Percentiles rank a stretch among this genome's conserved stretches.
These are phyloP conservation scores for Spermophilus dauricus DNA, from an alignment of 2,113 vertebrate species.

Conservation along the genomic window DNA sequence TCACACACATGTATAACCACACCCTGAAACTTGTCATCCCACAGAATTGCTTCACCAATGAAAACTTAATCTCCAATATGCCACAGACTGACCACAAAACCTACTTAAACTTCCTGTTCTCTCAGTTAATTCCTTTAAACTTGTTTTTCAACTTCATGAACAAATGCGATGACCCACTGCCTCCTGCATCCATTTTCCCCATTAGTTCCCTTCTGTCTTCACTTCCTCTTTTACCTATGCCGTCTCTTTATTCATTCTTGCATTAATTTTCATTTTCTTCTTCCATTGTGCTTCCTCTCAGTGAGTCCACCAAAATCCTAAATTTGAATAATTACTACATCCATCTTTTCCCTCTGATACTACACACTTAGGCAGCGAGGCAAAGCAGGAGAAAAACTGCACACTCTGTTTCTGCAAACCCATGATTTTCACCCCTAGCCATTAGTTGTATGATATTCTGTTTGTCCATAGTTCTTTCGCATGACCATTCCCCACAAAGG, in stretches of 20 bases:
- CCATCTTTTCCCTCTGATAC: not conserved
- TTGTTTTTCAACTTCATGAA: conserved; percentile 61
- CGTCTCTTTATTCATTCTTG: not conserved
- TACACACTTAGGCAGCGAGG: not conserved
- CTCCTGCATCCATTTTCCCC: not conserved
- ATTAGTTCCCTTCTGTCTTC: not conserved
- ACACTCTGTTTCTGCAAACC: not conserved
- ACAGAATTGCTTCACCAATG: conserved; percentile 54
- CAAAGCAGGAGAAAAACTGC: not conserved
- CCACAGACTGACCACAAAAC: conserved; percentile 59
- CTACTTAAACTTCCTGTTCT: conserved; percentile 67
- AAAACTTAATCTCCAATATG: conserved; percentile 63
- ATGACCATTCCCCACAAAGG: not conserved
- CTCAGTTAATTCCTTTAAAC: conserved; percentile 56
- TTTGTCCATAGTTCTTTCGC: not conserved
- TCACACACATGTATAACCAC: conserved; percentile 45
- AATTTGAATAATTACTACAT: not conserved
- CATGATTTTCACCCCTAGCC: not conserved
- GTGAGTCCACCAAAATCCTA: not conserved
- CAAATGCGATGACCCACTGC: not conserved
- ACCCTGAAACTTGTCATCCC: conserved; percentile 62
- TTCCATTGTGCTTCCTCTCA: not conserved
- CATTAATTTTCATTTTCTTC: conserved; percentile 28
- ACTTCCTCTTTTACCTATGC: not conserved
- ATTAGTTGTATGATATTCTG: not conserved